Conservation (phyloP, 2,888 invertebrate genomes). For the Creontiades dilutus region DNA sequence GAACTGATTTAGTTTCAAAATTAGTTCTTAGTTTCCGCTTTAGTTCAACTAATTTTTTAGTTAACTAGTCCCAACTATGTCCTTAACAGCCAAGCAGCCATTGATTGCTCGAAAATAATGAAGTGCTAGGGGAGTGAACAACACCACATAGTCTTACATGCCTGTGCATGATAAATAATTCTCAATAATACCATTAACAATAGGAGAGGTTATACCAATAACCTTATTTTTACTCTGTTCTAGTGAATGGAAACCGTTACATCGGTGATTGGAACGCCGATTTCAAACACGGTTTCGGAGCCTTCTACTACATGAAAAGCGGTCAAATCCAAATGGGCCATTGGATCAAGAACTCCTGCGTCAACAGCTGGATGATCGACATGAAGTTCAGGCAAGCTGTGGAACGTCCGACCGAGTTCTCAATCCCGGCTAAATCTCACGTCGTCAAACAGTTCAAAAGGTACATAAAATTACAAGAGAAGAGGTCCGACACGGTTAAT, state of each 20-base stretch:
- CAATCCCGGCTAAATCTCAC: conserved; percentile 78
- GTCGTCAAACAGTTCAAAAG: conserved; percentile 58
- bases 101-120: too few species aligned
- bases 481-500: conserved; percentile 5
- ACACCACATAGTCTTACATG: too few species aligned
- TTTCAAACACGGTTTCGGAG: conserved; percentile 82
- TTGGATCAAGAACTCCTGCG: conserved; percentile 82
- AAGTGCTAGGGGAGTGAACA: too few species aligned
- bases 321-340: conserved; percentile 85
- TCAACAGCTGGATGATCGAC: conserved; percentile 82
- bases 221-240: too few species aligned
- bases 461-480: conserved; percentile 18
- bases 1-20: too few species aligned
- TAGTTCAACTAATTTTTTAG: too few species aligned
- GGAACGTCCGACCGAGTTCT: conserved; percentile 80
- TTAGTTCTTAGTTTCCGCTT: too few species aligned
- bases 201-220: too few species aligned
- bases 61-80: too few species aligned
- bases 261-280: conserved; percentile 83
- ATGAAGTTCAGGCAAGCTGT: conserved; percentile 82
- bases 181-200: too few species aligned
- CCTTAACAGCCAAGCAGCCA: too few species aligned
- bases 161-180: too few species aligned
- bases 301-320: conserved; percentile 83
- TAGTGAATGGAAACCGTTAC: conserved; percentile 83